Evolutionary conservation across 2,113 vertebrate genomes (phyloP).

Genomic region (Sapayoa aenigma): DNA sequence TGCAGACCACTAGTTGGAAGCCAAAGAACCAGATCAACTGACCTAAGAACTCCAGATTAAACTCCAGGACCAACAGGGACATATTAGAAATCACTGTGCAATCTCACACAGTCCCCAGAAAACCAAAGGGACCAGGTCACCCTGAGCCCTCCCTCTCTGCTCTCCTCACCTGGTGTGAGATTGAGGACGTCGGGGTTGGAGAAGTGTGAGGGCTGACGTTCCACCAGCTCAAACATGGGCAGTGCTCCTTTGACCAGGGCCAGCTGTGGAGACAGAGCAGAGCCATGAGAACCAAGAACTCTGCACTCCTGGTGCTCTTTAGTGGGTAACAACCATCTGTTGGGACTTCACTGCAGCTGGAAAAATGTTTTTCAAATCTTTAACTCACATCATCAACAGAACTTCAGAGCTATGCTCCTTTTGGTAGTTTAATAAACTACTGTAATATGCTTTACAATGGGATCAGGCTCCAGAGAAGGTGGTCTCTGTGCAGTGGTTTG

Average conservation of each 20-base stretch:
- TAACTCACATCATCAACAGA: not conserved
- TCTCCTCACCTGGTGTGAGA: slow-evolving; percentile 88
- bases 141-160: not conserved
- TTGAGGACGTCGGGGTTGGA: slow-evolving; percentile 88
- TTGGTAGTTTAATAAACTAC: not conserved
- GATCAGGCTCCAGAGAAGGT: not conserved
- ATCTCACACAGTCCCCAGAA: not conserved
- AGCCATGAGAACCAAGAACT: not conserved
- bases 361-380: not conserved
- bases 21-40: not conserved
- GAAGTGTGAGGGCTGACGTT: slow-evolving; percentile 91
- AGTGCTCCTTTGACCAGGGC: slow-evolving; percentile 86
- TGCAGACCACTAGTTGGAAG: not conserved
- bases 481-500: not conserved
- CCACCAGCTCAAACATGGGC: slow-evolving; percentile 96
- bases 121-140: not conserved
- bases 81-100: not conserved
- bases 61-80: not conserved
- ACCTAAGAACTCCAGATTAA: not conserved
- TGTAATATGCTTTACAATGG: not conserved
- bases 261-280: slow-evolving; percentile 71
- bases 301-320: not conserved
- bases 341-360: not conserved
- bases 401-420: not conserved
- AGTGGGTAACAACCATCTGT: fast-evolving